These are phyloP conservation scores for Camelus bactrianus DNA, from an alignment of 2,113 vertebrate genomes.

Conservation along the genomic window DNA sequence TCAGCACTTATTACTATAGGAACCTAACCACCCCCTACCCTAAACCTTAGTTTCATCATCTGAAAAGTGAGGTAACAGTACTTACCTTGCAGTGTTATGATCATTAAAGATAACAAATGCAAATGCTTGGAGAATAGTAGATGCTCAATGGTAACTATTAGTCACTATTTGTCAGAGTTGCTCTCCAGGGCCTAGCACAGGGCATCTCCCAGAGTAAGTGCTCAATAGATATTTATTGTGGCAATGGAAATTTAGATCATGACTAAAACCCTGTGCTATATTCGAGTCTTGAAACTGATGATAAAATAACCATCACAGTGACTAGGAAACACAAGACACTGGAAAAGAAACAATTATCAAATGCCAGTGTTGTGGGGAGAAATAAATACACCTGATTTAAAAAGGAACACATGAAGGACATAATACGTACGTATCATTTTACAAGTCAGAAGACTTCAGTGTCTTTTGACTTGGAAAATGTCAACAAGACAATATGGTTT, in stretches of 20 bases:
- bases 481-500: neutral
- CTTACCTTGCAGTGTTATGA: neutral
- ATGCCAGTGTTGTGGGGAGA: neutral
- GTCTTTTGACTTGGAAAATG: neutral
- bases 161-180: neutral
- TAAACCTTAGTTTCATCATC: neutral
- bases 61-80: neutral
- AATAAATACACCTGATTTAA: neutral
- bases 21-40: neutral
- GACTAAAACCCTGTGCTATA: neutral
- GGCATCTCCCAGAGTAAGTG: neutral
- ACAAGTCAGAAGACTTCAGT: neutral
- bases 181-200: neutral
- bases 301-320: neutral
- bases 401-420: neutral
- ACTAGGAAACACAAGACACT: neutral
- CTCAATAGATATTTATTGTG: neutral
- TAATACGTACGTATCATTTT: neutral
- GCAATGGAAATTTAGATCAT: neutral
- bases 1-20: neutral
- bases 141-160: neutral
- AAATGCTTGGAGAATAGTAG: neutral
- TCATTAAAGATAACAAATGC: neutral
- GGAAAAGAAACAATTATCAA: neutral
- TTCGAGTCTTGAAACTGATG: neutral